Base-by-base conservation (phyloP, 2,888 invertebrate species). In the Ferrisia virgata region DNA sequence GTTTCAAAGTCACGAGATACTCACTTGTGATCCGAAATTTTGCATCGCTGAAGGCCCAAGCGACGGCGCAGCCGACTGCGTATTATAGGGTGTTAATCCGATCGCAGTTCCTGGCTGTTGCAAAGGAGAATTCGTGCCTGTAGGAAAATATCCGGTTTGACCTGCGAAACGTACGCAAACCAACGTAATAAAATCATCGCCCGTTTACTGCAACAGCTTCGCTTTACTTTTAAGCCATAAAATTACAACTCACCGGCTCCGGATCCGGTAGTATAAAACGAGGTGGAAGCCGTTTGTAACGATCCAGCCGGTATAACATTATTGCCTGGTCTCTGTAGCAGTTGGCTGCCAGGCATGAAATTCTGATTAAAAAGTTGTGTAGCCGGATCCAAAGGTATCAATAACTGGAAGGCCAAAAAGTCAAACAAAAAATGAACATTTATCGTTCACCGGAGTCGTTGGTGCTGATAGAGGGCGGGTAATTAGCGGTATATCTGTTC, bases 291-390 rank as follows among this genome's bases (percentile, higher is more conserved):
- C 81, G 83, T 47, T 47, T 72, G 76, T 1, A 83, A 31, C 31
- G 83, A 76, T 18, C 40, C 72, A 1, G 72, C 83, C 31, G 58
- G 82, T n/a, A 83, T 39, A 3, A 84, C 69, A 22, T 89, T 90
- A 87, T 88, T 90, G 69, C 90, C 90, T 36, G 90, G 91, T 87
- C 92, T 90, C 86, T 92, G 92, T 0, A 43, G 91, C 86, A 93
- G 90, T 85, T 91, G 92, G 0, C 92, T 92, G 85, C 91, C 91
- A 79, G 91, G 90, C 87, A 93, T 89, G 88, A 92, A 93, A 87
- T 91, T 90, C 86, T 90, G 90, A 87, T 90, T 89, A 85, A 91
- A 89, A 13, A 84, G 15, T 28, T 84, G 84, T 0, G 84, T 69
- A 86, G 90, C 89, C 18, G 90, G 92, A 89, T 91, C 92, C 87